phyloP scores from a whole-genome alignment of 2,113 vertebrate genomes.

The Cromileptes altivelis region DNA sequence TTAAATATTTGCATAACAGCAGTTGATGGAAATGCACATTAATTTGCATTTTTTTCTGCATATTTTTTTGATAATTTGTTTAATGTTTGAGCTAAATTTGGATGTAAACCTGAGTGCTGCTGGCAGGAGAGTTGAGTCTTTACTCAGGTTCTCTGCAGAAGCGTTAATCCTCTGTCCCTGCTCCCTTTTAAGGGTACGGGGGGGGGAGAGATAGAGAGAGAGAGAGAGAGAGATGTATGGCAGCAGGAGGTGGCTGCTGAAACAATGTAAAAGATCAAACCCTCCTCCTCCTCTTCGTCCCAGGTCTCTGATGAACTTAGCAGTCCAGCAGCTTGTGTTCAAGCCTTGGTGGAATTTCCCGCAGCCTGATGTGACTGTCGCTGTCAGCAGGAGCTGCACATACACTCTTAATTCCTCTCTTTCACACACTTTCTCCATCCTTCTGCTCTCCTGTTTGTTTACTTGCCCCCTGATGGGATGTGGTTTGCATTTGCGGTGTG shows the following conservation, averaged over 20 bases:
- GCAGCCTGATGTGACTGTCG: slow-evolving; percentile 21
- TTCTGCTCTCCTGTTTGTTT: slow-evolving; percentile 58
- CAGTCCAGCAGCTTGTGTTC: slow-evolving; percentile 14
- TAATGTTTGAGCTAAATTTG: neutral
- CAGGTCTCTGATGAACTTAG: slow-evolving; percentile 10
- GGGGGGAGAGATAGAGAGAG: neutral
- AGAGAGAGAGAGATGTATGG: neutral
- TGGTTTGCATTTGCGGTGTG: slow-evolving; percentile 28
- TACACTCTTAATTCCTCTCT: neutral
- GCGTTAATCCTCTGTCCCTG: slow-evolving; percentile 4
- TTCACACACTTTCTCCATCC: slow-evolving; percentile 5
- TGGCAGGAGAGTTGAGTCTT: neutral
- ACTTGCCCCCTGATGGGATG: slow-evolving; percentile 59
- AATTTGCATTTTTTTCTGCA: neutral
- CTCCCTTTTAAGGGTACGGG: neutral
- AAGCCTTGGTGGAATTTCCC: neutral
- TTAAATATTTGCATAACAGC: neutral
- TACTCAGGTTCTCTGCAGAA: neutral
- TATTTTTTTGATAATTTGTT: neutral
- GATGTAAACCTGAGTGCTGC: neutral
- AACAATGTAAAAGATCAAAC: neutral
- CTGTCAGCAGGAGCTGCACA: neutral
- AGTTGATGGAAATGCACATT: neutral
- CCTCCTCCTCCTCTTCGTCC: neutral
- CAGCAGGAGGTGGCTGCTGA: neutral